These are phyloP conservation scores for Ondatra zibethicus DNA, from an alignment of 2,113 vertebrate species.

Conservation along the genomic window DNA sequence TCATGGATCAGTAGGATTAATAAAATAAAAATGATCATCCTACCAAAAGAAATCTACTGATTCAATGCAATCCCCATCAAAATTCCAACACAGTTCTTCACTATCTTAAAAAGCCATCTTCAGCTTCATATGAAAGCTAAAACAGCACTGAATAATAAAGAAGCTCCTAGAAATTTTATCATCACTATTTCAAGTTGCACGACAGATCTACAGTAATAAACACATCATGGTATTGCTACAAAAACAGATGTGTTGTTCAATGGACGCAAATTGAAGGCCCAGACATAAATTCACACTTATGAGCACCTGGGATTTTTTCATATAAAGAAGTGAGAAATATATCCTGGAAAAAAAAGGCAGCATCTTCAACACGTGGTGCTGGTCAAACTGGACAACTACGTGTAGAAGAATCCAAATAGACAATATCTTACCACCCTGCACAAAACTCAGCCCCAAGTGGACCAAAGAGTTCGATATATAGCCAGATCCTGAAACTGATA, in stretches of 20 bases:
- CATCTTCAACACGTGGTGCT: not conserved
- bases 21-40: not conserved
- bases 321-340: not conserved
- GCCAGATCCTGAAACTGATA: not conserved
- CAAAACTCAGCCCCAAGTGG: not conserved
- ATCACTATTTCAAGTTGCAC: not conserved
- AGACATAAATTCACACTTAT: not conserved
- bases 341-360: not conserved
- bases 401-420: not conserved
- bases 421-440: not conserved
- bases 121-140: not conserved
- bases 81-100: not conserved
- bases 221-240: not conserved
- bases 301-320: not conserved
- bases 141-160: not conserved
- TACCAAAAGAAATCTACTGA: not conserved
- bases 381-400: not conserved
- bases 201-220: not conserved
- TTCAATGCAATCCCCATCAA: not conserved
- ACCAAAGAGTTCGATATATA: not conserved
- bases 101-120: not conserved
- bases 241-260: not conserved
- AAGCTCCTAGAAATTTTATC: not conserved
- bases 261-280: not conserved
- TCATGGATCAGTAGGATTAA: not conserved